Percentiles rank a stretch among this genome's conserved stretches.
These are phyloP conservation scores for Rugalucina vietnamica DNA, from an alignment of 2,888 invertebrate species.

Conservation along the genomic window DNA sequence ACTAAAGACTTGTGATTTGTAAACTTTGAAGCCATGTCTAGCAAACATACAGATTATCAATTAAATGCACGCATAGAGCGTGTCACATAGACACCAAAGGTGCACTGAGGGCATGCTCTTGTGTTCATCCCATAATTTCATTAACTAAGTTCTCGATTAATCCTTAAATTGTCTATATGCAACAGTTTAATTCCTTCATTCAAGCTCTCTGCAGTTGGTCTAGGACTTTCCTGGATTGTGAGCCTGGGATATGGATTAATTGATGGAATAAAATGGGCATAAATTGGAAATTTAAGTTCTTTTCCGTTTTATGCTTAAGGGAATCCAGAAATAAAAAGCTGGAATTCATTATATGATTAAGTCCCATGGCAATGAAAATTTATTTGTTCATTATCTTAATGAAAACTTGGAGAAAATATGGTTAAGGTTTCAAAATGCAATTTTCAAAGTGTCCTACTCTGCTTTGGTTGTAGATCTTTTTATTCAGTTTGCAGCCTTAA, in stretches of 20 bases:
- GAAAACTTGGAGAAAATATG: not conserved
- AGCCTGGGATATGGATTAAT: conserved; percentile 9
- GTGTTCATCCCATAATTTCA: not conserved
- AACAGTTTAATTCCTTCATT: not conserved
- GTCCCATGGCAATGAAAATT: conserved; percentile 2
- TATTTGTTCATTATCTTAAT: conserved; percentile 15
- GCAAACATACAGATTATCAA: too few species aligned
- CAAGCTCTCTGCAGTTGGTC: not conserved
- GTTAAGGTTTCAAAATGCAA: too few species aligned
- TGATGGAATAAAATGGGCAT: not conserved
- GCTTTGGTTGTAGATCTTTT: too few species aligned
- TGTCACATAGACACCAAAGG: too few species aligned
- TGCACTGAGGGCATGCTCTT: not conserved
- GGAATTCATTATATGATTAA: conserved; percentile 2
- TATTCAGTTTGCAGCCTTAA: too few species aligned
- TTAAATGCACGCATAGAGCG: too few species aligned
- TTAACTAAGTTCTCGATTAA: not conserved
- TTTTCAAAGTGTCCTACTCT: too few species aligned
- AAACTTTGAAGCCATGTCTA: too few species aligned
- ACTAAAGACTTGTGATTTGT: too few species aligned
- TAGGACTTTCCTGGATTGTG: not conserved
- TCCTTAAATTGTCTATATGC: not conserved
- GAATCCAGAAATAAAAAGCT: not conserved
- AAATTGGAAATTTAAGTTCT: conserved; percentile 15
- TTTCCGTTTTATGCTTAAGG: conserved; percentile 1